Evolutionary conservation across 1,140 invertebrate genomes (phyloP).

Genomic region (Drosophila subobscura): DNA sequence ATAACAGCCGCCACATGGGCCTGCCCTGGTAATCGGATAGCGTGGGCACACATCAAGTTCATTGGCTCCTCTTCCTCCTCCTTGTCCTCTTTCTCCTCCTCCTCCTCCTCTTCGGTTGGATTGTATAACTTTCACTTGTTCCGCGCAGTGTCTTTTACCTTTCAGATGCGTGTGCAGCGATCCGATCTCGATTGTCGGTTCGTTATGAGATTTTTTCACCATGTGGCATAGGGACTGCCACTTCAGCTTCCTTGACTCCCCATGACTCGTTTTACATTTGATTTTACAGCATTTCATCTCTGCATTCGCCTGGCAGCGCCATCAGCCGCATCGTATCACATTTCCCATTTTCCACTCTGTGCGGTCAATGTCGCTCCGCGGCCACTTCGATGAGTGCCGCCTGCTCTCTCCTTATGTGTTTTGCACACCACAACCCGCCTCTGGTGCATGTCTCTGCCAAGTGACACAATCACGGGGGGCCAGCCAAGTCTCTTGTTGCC

Average conservation of each 20-base stretch:
- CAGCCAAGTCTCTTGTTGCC: neutral
- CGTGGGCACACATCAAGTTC: conserved; percentile 53
- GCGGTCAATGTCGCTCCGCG: conserved; percentile 52
- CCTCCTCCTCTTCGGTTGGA: neutral
- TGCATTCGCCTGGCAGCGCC: neutral
- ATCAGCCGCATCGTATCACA: conserved; percentile 49
- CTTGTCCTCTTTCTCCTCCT: neutral
- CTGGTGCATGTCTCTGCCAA: conserved; percentile 43
- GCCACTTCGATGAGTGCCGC: conserved; percentile 49
- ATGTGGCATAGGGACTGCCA: neutral
- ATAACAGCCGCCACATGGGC: conserved; percentile 28
- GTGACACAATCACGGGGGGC: conserved; percentile 11
- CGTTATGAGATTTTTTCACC: neutral
- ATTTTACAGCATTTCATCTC: neutral
- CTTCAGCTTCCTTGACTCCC: neutral
- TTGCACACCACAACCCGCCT: neutral
- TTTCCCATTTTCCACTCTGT: conserved; percentile 35
- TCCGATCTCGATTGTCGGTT: neutral
- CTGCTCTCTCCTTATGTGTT: conserved; percentile 21
- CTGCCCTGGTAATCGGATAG: conserved; percentile 51
- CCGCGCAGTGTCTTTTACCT: conserved; percentile 22
- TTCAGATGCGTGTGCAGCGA: conserved; percentile 17
- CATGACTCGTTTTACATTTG: neutral
- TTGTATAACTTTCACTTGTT: conserved; percentile 66
- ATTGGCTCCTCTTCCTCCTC: conserved; percentile 30